phyloP scores from a whole-genome alignment of 2,888 invertebrate species.

The Allolobophora icterica region DNA sequence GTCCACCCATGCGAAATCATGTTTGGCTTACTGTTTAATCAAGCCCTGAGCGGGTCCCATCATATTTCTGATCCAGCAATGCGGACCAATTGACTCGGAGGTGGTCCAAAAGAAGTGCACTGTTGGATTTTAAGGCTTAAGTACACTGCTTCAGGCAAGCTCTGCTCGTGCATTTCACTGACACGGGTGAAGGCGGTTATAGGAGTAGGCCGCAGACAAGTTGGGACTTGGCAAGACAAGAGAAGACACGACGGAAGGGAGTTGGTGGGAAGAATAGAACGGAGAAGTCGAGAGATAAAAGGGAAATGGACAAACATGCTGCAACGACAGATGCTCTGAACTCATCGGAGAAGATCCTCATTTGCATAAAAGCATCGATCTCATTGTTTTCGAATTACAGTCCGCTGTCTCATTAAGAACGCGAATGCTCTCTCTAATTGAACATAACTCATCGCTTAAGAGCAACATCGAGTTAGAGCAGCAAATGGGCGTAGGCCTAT shows the following conservation, averaged over 20 bases:
- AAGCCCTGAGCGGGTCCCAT: no score
- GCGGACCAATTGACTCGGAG: not conserved
- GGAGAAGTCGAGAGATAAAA: not conserved
- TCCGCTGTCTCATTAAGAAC: not conserved
- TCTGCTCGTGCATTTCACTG: no score
- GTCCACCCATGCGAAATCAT: no score
- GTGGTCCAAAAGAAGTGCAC: not conserved
- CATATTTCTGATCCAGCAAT: no score
- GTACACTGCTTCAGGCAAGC: not conserved
- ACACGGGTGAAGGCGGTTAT: no score
- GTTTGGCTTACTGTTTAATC: no score
- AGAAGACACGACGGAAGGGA: not conserved
- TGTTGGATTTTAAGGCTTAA: not conserved
- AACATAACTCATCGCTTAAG: not conserved
- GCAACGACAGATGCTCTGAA: not conserved
- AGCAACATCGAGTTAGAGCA: not conserved
- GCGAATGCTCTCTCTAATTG: not conserved
- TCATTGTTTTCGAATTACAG: not conserved
- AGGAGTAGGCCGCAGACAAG: no score
- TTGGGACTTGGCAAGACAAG: no score
- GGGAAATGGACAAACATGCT: not conserved
- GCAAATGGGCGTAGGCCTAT: no score
- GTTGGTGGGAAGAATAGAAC: not conserved
- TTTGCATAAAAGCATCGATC: not conserved
- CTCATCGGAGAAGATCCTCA: not conserved